phyloP scores from a whole-genome alignment of 2,888 invertebrate species.

The Cantharis rufa region DNA sequence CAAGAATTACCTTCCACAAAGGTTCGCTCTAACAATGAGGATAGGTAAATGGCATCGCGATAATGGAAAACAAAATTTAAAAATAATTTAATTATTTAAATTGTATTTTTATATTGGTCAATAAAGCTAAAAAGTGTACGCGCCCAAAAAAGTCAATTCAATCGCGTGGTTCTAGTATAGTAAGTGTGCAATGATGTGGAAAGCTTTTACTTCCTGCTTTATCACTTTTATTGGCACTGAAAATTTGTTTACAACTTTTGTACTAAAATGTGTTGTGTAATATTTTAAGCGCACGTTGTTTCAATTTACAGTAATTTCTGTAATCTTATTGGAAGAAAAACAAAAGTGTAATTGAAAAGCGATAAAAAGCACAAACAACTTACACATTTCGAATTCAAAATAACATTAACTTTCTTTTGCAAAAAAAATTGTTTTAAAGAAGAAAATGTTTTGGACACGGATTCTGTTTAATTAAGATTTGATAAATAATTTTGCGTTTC shows the following conservation, averaged over 20 bases:
- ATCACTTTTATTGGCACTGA: not conserved
- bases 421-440: too few species aligned
- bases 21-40: not conserved
- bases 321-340: not conserved
- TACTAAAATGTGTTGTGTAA: not conserved
- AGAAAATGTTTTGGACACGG: not conserved
- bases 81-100: not conserved
- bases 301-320: not conserved
- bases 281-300: not conserved
- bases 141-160: not conserved
- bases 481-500: not conserved
- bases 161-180: not conserved
- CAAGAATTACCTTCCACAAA: constrained; percentile 16
- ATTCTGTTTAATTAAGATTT: not conserved
- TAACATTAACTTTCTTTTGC: too few species aligned
- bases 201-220: not conserved
- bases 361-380: not conserved
- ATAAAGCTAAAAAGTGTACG: not conserved
- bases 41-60: not conserved
- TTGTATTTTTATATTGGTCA: not conserved
- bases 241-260: not conserved
- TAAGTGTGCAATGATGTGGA: not conserved
- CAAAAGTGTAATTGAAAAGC: not conserved
- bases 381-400: not conserved
- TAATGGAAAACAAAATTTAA: not conserved